Conservation (phyloP, 2,888 invertebrate genomes). For the Netelia virgata region DNA sequence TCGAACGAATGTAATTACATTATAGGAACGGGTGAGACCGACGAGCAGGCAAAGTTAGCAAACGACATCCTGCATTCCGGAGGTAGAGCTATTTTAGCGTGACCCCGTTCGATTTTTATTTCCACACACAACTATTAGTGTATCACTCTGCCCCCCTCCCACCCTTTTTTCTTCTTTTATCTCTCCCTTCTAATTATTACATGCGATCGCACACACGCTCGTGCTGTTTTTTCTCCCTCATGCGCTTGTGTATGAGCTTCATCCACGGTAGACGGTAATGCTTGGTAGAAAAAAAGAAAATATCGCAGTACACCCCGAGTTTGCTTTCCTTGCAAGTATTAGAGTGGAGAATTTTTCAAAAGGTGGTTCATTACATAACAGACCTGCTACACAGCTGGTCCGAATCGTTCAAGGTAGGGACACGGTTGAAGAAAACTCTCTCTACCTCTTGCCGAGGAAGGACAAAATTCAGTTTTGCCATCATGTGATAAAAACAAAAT, state of each 20-base stretch:
- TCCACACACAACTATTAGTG: slow-evolving; percentile 35
- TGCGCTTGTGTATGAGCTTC: slow-evolving; percentile 57
- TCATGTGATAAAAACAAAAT: background rate
- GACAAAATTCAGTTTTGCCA: background rate
- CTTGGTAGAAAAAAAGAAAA: slow-evolving; percentile 51
- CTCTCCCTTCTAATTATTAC: slow-evolving; percentile 49
- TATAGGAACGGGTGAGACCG: slow-evolving; percentile 91
- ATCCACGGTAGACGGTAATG: slow-evolving; percentile 50
- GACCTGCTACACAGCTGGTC: no score
- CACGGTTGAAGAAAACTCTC: background rate
- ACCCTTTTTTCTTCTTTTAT: slow-evolving; percentile 42
- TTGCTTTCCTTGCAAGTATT: slow-evolving; percentile 13
- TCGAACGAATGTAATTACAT: slow-evolving; percentile 74
- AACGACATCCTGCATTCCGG: slow-evolving; percentile 96
- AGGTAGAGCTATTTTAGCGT: slow-evolving; percentile 83
- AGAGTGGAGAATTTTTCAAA: background rate
- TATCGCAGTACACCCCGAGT: slow-evolving; percentile 2
- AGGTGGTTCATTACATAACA: no score
- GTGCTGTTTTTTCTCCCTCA: slow-evolving; percentile 52
- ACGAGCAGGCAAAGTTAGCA: slow-evolving; percentile 93
- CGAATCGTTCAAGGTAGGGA: background rate
- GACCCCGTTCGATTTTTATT: slow-evolving; percentile 66
- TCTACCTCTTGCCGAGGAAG: slow-evolving; percentile 8
- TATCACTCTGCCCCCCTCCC: slow-evolving; percentile 1
- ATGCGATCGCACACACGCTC: slow-evolving; percentile 58